Base-by-base conservation (phyloP, 1,140 invertebrate genomes). In the Drosophila sucinea region DNA sequence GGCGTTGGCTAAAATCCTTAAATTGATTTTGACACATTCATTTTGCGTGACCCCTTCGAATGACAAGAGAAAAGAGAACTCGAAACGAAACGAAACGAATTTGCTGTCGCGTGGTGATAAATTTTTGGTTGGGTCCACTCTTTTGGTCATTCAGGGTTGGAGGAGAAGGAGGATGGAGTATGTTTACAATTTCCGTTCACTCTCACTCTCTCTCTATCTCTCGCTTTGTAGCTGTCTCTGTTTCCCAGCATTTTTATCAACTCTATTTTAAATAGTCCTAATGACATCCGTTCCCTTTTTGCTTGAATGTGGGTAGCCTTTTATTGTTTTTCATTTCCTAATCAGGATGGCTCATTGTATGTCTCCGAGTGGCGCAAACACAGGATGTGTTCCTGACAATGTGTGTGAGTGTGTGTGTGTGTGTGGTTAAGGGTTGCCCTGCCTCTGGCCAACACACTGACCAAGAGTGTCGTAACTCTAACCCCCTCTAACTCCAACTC, bases 321-420 rank as follows among this genome's bases (percentile, higher is more conserved):
- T 89, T 84, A 89, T 89, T 89, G 84, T 89, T 89, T 87, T 89
- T 71, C 77, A 70, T 78, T 84, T 84, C 85, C 77, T 84, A 89
- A 89, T 89, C 83, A 81, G 64, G 69, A 70, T 70, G 54, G 63
- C 54, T 58, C 69, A 83, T 82, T 75, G 73, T 75, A 60, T 63
- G 63, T 64, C 23, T 47, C 44, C 62, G 64, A 35, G 38, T 54
- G 57, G 47, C 58, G 44, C 44, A 47, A 47, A 67, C 76, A 75
- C 72, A 73, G 73, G 76, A 87, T 73, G 67, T 73, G 78, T 68
- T 44, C 27, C 44, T 60, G 11, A 32, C 61, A 74, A 67, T 61
- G 69, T 67, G 72, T 74, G 67, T 41, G 11, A 47, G 40, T 57
- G 40, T 67, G 58, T 41, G 8, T 51, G 57, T 77, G 35, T 51